Evolutionary conservation across 1,140 invertebrate species (phyloP), one percentile per base, ranked within the genome.

Genomic region (Brachionus rubens): DNA sequence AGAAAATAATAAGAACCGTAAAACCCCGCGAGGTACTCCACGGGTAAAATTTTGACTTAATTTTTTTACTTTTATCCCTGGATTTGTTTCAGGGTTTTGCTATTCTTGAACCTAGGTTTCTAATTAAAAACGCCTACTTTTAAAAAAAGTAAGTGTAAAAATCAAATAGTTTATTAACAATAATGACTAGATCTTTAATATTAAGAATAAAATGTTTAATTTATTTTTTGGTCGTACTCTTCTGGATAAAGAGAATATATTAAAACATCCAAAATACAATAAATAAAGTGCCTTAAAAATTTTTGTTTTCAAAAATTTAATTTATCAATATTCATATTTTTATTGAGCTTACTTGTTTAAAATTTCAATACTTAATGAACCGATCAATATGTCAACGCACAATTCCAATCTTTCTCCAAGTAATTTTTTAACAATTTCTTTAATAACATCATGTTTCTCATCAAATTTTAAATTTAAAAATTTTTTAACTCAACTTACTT

Each of bases 261-360:
- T 12, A 62, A 21, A 2, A 70, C 10, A 7, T 70, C 67, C 1
- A 70, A 30, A 9, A 70, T 24, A 12, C 12, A 26, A 24, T 48
- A 70, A 5, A 70, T 16, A 19, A 70, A 47, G 24, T 70, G 67
- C 40, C 67, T 70, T 30, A 12, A 33, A 21, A 46, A 0, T 19
- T 9, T 7, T 19, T n/a, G n/a, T n/a, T n/a, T n/a, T n/a, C n/a
- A n/a, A n/a, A n/a, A n/a, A n/a, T n/a, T n/a, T n/a, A n/a, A n/a
- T 10, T 70, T 16, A 16, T 47, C 26, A 14, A 24, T 30, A 46
- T 50, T 30, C 30, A 19, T 30, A 12, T 10, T 2, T n/a, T n/a
- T 7, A 36, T 46, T 2, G 1, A 70, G 21, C 26, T 70, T 26
- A 70, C 67, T 50, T 70, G 67, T 70, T 70, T n/a, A 70, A 50